These are phyloP conservation scores for Macrosiphum euphorbiae DNA, from an alignment of 2,888 invertebrate genomes.

Conservation along the genomic window DNA sequence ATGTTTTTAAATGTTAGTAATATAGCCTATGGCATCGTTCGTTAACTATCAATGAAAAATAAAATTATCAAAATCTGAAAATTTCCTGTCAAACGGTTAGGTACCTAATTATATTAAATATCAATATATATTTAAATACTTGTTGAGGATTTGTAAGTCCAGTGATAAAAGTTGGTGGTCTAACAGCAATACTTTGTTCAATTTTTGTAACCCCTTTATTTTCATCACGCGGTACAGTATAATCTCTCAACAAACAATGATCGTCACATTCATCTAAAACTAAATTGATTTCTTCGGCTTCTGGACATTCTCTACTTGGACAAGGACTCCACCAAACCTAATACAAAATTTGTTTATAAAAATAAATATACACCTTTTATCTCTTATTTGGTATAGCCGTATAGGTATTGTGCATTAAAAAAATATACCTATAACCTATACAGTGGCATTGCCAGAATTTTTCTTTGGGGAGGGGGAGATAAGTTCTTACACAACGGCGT, in stretches of 20 bases:
- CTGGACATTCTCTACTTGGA: slow-evolving; percentile 83
- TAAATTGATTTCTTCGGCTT: slow-evolving; percentile 80
- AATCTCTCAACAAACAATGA: slow-evolving; percentile 76
- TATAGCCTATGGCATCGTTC: not conserved
- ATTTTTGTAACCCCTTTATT: slow-evolving; percentile 66
- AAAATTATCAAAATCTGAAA: not conserved
- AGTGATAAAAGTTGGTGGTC: slow-evolving; percentile 67
- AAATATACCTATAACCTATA: not conserved
- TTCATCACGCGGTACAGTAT: slow-evolving; percentile 64
- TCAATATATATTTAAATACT: slow-evolving; percentile 13
- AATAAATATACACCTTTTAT: not conserved
- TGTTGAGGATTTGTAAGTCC: slow-evolving; percentile 54
- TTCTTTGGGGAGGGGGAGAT: no score
- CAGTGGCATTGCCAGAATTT: no score
- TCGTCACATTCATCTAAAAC: slow-evolving; percentile 81
- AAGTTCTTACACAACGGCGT: no score
- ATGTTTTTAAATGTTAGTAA: not conserved
- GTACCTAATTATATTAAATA: not conserved
- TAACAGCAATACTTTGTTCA: slow-evolving; percentile 68
- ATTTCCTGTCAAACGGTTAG: not conserved
- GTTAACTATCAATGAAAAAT: not conserved
- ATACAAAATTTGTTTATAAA: slow-evolving; percentile 12
- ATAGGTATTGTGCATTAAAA: slow-evolving; percentile 22
- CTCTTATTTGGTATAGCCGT: not conserved
- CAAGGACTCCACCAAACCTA: slow-evolving; percentile 89